Evolutionary conservation across 2,797 vertebrate species (phyloP).

Genomic region (Galagoides demidoff): DNA sequence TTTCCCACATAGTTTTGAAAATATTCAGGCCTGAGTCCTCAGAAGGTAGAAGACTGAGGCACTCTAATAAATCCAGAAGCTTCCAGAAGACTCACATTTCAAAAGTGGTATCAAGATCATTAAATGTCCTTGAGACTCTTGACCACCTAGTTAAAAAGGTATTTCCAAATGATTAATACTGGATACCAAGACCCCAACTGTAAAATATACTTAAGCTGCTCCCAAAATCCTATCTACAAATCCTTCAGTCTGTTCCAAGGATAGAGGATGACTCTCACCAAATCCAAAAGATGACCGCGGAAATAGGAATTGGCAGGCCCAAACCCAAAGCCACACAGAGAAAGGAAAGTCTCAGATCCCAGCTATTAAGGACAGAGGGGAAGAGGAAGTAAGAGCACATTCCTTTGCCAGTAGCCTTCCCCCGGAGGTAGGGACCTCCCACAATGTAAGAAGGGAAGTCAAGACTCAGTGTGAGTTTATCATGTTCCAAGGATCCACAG

Average conservation of each 20-base stretch:
- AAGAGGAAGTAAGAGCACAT: background rate
- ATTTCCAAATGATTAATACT: background rate
- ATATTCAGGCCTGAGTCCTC: constrained; percentile 23
- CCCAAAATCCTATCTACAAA: background rate
- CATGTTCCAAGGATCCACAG: background rate
- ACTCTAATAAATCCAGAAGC: background rate
- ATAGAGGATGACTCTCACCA: background rate
- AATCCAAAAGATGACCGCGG: background rate
- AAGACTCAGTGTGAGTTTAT: background rate
- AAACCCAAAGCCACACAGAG: background rate
- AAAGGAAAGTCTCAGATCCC: background rate
- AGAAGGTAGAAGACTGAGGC: constrained; percentile 15
- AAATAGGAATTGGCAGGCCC: background rate
- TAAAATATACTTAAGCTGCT: background rate
- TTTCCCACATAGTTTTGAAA: constrained; percentile 37
- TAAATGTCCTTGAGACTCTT: background rate
- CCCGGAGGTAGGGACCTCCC: background rate
- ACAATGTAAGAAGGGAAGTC: background rate
- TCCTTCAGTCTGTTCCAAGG: background rate
- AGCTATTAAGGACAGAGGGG: background rate
- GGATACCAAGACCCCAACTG: background rate
- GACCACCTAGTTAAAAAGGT: background rate
- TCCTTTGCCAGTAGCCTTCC: background rate
- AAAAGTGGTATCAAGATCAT: background rate
- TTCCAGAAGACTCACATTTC: background rate